A percentile compares a stretch with the other conserved stretches of the same genome.
Conservation (phyloP, 2,797 vertebrate genomes). For the Hippopotamyrus pictus region DNA sequence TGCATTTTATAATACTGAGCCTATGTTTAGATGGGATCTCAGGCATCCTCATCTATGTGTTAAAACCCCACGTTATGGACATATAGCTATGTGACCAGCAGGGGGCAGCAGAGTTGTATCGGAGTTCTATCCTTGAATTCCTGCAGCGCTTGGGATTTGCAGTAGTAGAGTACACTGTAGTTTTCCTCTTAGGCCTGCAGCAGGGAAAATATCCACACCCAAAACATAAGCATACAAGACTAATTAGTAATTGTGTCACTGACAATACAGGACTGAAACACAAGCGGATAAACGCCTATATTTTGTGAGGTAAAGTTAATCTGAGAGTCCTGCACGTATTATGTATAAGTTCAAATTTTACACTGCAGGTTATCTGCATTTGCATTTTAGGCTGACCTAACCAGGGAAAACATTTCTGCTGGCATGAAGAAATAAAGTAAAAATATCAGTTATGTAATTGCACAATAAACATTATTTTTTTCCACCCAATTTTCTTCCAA, state of each 20-base stretch:
- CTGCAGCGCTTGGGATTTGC: background rate
- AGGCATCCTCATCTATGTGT: background rate
- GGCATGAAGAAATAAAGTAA: background rate
- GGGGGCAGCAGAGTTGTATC: background rate
- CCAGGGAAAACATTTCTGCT: background rate
- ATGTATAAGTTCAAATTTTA: background rate
- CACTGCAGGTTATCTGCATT: background rate
- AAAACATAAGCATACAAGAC: background rate
- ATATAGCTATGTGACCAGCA: background rate
- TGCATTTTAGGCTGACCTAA: background rate
- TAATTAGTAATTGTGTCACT: background rate
- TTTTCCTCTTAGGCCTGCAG: background rate
- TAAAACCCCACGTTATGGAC: background rate
- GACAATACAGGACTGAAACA: background rate
- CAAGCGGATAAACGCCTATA: background rate
- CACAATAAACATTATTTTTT: background rate
- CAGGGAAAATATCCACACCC: background rate
- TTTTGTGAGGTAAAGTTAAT: background rate
- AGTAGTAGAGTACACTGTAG: background rate
- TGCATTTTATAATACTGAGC: background rate
- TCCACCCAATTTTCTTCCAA: background rate
- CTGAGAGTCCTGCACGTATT: background rate
- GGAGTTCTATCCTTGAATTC: background rate
- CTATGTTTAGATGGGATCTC: background rate
- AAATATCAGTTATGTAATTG: background rate